Evolutionary conservation across 1,140 invertebrate genomes (phyloP), one percentile per base, ranked within the genome.

Genomic region (Ooceraea biroi): DNA sequence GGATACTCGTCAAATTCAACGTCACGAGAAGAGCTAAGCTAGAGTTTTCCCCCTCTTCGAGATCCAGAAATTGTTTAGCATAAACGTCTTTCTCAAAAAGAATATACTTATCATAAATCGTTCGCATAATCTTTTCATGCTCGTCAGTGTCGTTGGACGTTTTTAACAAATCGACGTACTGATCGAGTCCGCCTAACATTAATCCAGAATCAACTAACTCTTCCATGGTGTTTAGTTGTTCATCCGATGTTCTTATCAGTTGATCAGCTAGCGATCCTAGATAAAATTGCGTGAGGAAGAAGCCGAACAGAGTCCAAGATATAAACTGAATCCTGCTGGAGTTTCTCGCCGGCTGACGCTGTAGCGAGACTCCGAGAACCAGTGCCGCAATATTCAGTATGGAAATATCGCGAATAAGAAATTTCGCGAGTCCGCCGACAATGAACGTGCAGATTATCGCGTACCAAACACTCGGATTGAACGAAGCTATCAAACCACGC

Each of bases 261-360:
- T 92, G 89, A 19, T 92, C 91, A 0, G 93, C 90, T 36, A 94
- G 69, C 0, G 93, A 91, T 11, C 92, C 92, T 2, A 94, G 74
- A 69, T 94, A 94, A 46, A 90, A 86, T 52, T 94, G 92, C 17
- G 88, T 84, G 0, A 94, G 60, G n/a, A 94, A 88, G 41, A 91
- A 91, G 2, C 93, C 91, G 27, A 92, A 94, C 0, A 94, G 25
- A 0, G 87, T 74, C 92, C 92, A 94, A 11, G 92, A 89, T 17
- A 94, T 80, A 22, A 91, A 94, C 2, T 91, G 85, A 1, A 94
- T 82, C 58, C 90, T 85, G 0, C 83, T 74, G 0, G 93, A 93
- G 0, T 84, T 12, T 46, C 52, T 88, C 0, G 14, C 69, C 0
- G 93, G 93, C 46, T 92, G 91, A 7, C 83, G 84, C 2, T 68